Evolutionary conservation across 2,888 invertebrate genomes (phyloP).

Genomic region (Cheilosia vulpina): DNA sequence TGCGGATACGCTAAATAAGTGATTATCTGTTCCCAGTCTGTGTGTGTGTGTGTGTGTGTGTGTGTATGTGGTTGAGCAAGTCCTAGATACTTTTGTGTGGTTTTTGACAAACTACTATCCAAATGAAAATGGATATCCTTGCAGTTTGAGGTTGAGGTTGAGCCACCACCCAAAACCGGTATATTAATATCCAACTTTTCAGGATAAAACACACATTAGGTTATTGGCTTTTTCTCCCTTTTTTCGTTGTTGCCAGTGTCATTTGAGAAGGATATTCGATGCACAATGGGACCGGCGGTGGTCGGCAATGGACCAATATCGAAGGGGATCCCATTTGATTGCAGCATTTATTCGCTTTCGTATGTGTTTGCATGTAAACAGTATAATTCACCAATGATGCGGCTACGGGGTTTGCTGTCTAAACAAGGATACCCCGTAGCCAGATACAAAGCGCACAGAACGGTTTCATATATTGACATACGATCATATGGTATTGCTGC

Average conservation of each 20-base stretch:
- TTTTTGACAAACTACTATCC: constrained; percentile 60
- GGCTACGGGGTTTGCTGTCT: constrained; percentile 41
- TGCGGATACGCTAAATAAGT: constrained; percentile 64
- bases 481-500: constrained; percentile 44
- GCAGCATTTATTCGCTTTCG: constrained; percentile 63
- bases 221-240: constrained; percentile 48
- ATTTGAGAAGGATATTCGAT: constrained; percentile 27
- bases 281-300: neutral
- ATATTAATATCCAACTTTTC: constrained; percentile 59
- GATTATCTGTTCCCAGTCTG: constrained; percentile 28
- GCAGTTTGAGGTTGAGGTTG: neutral
- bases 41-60: constrained; percentile 1
- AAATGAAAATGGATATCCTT: constrained; percentile 36
- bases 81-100: constrained; percentile 55
- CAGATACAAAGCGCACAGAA: constrained; percentile 25
- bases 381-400: constrained; percentile 56
- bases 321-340: constrained; percentile 41
- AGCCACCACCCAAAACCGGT: constrained; percentile 25
- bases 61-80: constrained; percentile 29
- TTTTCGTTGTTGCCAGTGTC: neutral
- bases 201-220: constrained; percentile 37
- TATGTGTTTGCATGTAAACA: constrained; percentile 70
- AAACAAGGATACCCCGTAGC: constrained; percentile 61
- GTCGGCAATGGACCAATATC: neutral
- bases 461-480: constrained; percentile 57